Percentiles rank a stretch among this genome's conserved stretches.
These are phyloP conservation scores for Aethina tumida DNA, from an alignment of 1,140 invertebrate genomes.

Conservation along the genomic window DNA sequence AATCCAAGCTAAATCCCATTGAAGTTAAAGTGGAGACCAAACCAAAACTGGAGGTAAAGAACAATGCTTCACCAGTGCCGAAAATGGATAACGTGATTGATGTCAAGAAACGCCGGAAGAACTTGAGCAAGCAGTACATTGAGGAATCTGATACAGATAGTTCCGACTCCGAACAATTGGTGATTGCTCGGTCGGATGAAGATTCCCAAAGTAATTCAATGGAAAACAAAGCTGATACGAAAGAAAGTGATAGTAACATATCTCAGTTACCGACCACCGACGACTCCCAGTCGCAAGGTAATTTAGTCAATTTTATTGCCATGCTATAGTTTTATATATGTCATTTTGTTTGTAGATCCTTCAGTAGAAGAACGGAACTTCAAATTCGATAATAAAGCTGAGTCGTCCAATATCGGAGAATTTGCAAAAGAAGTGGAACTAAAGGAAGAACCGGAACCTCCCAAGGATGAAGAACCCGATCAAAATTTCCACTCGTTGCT, in stretches of 20 bases:
- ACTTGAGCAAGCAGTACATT: constrained; percentile 38
- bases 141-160: constrained; percentile 45
- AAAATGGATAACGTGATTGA: constrained; percentile 17
- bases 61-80: constrained; percentile 1
- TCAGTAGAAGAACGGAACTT: constrained; percentile 25
- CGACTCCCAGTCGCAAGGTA: constrained; percentile 25
- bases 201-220: constrained; percentile 30
- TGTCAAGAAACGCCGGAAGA: constrained; percentile 32
- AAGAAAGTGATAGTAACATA: constrained; percentile 26
- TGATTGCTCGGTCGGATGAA: constrained; percentile 40
- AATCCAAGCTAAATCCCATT: no score
- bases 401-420: background rate
- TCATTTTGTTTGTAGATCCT: no score
- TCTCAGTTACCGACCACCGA: constrained; percentile 20
- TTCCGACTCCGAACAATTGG: constrained; percentile 59
- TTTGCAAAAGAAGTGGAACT: constrained; percentile 19
- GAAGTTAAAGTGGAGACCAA: constrained; percentile 14
- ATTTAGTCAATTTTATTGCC: no score
- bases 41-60: constrained; percentile 6
- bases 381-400: constrained; percentile 23
- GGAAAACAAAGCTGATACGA: constrained; percentile 25
- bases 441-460: constrained; percentile 12
- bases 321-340: no score
- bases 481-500: constrained; percentile 45
- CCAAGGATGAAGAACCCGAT: constrained; percentile 29